Evolutionary conservation across 2,113 vertebrate genomes (phyloP).

Genomic region (Trichechus manatus): DNA sequence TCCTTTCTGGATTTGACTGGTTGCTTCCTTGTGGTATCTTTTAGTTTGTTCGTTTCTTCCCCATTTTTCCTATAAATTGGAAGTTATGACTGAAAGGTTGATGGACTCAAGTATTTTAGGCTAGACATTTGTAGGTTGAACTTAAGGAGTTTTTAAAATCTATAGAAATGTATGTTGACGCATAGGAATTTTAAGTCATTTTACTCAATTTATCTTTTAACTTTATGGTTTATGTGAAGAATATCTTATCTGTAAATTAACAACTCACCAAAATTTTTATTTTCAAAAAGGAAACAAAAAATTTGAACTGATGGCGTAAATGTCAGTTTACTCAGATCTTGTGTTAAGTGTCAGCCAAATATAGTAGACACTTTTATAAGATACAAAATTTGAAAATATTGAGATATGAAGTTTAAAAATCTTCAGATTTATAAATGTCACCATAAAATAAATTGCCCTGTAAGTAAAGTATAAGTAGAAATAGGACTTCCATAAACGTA

Average conservation of each 20-base stretch:
- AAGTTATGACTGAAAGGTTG: slow-evolving; percentile 23
- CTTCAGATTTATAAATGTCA: slow-evolving; percentile 2
- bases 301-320: slow-evolving; percentile 24
- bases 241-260: background rate
- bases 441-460: slow-evolving; percentile 6
- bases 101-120: slow-evolving; percentile 21
- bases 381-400: slow-evolving; percentile 40
- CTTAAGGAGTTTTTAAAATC: slow-evolving; percentile 4
- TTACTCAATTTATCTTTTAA: slow-evolving; percentile 33
- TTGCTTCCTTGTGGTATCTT: slow-evolving; percentile 29
- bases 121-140: slow-evolving; percentile 12
- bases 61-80: background rate
- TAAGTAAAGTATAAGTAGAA: slow-evolving; percentile 30
- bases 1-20: background rate
- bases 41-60: background rate
- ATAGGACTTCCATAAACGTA: background rate
- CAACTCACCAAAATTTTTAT: background rate
- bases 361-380: background rate
- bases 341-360: slow-evolving; percentile 11
- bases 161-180: slow-evolving; percentile 33
- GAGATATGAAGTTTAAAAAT: slow-evolving; percentile 7
- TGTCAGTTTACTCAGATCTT: slow-evolving; percentile 1
- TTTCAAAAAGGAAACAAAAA: slow-evolving; percentile 25
- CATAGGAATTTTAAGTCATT: background rate
- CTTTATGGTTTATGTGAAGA: background rate